Evolutionary conservation across 53 echinoderm and acorn worm genomes (phyloP).

Genomic region (Glandiceps talaboti): DNA sequence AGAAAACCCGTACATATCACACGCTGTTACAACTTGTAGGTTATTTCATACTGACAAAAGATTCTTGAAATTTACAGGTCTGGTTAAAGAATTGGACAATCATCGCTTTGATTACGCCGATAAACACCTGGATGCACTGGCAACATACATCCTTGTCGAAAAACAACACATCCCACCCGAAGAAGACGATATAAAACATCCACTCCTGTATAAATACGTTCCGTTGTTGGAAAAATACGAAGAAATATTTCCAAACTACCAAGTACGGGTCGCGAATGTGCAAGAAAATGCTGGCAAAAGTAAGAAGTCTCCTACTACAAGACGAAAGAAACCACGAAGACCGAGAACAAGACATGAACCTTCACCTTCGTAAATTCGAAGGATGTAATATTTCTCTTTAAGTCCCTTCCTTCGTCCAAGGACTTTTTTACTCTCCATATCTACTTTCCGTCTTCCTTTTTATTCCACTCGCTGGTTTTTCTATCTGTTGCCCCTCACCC

Average conservation of each 20-base stretch:
- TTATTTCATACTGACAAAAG: too few relatives aligned
- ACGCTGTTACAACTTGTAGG: too few relatives aligned
- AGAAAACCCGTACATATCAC: too few relatives aligned
- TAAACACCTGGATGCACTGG: background rate
- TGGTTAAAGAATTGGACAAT: background rate
- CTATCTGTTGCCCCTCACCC: too few relatives aligned
- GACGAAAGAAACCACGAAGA: background rate
- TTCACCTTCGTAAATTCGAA: background rate
- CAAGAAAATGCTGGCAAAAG: background rate
- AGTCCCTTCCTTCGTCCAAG: too few relatives aligned
- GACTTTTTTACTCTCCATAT: too few relatives aligned
- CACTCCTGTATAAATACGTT: background rate
- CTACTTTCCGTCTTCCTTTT: too few relatives aligned
- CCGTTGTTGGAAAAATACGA: background rate
- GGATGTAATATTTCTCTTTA: too few relatives aligned
- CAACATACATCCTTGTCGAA: background rate
- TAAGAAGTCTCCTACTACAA: background rate
- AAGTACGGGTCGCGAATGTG: background rate
- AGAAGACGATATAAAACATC: background rate
- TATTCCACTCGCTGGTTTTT: too few relatives aligned
- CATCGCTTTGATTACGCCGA: background rate
- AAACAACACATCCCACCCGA: background rate
- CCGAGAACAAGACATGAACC: background rate
- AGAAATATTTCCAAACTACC: background rate
- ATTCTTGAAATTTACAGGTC: too few relatives aligned